These are phyloP conservation scores for Akabosia matsudoensis DNA, from an alignment of 1,140 invertebrate species.

Conservation along the genomic window DNA sequence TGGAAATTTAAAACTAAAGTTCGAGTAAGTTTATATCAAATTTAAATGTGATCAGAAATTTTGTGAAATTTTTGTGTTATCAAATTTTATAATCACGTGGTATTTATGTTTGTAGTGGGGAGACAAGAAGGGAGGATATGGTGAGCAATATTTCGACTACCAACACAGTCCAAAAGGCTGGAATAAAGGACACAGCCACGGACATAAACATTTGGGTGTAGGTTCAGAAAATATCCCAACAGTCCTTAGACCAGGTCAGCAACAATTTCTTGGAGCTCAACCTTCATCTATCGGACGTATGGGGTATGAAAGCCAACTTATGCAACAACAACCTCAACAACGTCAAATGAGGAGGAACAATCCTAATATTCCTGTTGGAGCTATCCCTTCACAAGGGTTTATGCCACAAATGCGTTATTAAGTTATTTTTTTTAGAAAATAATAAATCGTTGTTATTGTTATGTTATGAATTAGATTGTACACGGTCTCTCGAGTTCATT, in stretches of 20 bases:
- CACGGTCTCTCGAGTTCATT: neutral
- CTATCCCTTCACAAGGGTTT: neutral
- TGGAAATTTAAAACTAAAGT: constrained; percentile 18
- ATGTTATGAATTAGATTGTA: neutral
- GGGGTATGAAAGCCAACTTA: neutral
- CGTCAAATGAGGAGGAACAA: neutral
- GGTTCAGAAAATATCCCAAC: neutral
- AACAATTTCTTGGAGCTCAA: neutral
- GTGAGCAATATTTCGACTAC: constrained; percentile 3
- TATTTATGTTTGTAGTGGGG: too few relatives aligned
- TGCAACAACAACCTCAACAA: neutral
- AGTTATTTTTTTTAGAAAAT: neutral
- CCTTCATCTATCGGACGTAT: neutral
- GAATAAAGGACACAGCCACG: neutral
- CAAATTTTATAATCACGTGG: neutral
- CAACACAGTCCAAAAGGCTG: neutral
- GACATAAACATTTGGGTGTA: neutral
- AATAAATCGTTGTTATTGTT: neutral
- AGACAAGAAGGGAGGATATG: constrained; percentile 16
- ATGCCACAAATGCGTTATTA: neutral
- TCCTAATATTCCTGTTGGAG: too few relatives aligned
- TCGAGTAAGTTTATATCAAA: too few relatives aligned
- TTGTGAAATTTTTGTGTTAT: neutral
- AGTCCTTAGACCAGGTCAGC: neutral
- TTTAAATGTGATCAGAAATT: neutral